These are phyloP conservation scores for Ailuropoda melanoleuca DNA, from an alignment of 2,113 vertebrate genomes.

Conservation along the genomic window DNA sequence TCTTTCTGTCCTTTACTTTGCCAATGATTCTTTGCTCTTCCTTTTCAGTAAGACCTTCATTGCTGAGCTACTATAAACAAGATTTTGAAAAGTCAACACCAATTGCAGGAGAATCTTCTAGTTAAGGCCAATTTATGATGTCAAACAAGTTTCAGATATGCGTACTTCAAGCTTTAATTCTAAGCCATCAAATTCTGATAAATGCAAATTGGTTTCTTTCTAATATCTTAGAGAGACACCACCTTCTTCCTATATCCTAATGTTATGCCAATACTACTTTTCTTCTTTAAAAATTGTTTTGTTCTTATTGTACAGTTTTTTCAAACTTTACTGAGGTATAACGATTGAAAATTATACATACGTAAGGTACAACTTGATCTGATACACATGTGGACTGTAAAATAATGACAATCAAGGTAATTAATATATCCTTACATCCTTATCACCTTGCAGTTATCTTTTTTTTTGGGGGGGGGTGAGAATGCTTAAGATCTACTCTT, in stretches of 20 bases:
- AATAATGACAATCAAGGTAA: neutral
- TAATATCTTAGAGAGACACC: neutral
- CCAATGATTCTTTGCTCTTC: neutral
- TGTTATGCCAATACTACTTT: neutral
- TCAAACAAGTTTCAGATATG: neutral
- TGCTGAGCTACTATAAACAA: neutral
- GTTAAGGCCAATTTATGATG: neutral
- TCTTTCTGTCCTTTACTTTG: neutral
- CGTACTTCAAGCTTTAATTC: conserved; percentile 20
- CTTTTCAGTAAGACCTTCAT: neutral
- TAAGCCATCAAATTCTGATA: neutral
- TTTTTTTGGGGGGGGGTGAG: no score
- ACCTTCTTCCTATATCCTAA: neutral
- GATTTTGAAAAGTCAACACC: neutral
- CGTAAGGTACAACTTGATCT: neutral
- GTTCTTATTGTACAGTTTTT: neutral
- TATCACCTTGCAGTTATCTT: neutral
- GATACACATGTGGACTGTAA: neutral
- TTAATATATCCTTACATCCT: neutral
- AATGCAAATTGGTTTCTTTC: neutral
- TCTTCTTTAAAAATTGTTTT: neutral
- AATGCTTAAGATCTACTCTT: neutral
- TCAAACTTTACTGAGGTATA: neutral
- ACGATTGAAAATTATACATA: neutral
- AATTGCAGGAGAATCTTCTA: neutral